Conservation (phyloP, 2,888 invertebrate species). For the Lithophane semibrunnea region DNA sequence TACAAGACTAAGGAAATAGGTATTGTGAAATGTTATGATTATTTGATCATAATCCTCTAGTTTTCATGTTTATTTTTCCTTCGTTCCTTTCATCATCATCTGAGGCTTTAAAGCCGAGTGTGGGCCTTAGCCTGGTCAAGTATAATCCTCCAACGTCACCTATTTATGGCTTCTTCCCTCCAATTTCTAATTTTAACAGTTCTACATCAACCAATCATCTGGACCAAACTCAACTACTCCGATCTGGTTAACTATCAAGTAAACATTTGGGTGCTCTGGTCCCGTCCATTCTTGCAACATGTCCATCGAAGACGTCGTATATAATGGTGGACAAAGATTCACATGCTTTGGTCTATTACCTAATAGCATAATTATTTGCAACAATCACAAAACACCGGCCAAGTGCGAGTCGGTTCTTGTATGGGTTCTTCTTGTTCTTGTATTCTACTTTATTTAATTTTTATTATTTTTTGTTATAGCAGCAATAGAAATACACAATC, state of each 20-base stretch:
- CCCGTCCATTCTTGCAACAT: not conserved
- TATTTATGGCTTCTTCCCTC: not conserved
- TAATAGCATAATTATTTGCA: too few species aligned
- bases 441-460: too few species aligned
- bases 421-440: too few species aligned
- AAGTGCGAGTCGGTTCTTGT: too few species aligned
- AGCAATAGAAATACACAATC: too few species aligned
- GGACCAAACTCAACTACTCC: not conserved
- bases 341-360: not conserved
- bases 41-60: not conserved
- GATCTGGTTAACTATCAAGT: not conserved
- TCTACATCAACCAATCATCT: not conserved
- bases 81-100: not conserved
- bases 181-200: not conserved
- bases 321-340: too few species aligned
- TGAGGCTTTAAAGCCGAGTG: not conserved
- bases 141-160: not conserved
- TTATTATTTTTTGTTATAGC: too few species aligned
- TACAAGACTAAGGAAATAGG: not conserved
- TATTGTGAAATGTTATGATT: not conserved
- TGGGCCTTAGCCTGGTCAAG: not conserved
- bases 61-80: not conserved
- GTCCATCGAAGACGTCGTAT: too few species aligned
- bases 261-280: not conserved
- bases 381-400: too few species aligned